Evolutionary conservation across 64 coral and sea anemone genomes (phyloP), one percentile per base, ranked within the genome.

Genomic region (Pocillopora damicornis): DNA sequence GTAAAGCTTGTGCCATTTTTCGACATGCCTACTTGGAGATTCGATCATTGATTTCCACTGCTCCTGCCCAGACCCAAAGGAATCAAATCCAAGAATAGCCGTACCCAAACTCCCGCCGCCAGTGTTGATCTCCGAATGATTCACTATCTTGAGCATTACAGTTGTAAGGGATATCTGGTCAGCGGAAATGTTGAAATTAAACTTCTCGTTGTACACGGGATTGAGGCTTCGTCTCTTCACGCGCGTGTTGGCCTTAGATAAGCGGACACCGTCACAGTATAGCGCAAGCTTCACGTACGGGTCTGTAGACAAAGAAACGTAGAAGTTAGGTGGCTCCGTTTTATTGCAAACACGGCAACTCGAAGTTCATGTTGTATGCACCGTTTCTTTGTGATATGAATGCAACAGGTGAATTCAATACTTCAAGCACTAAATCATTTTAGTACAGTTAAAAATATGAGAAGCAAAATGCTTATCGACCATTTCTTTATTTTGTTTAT

Each of bases 151-250:
- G 22, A 98, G 75, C 36, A 93, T 93, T 37, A 98, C 88, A 58
- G 96, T 98, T 36, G 96, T 95, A 37, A 92, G 80, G 36, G 96
- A 94, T 78, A 98, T 98, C 65, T 95, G 96, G 86, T 98, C 96
- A 65, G 96, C 86, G 35, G 86, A 88, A 12, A 98, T 87, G 63
- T 98, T 94, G 37, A 98, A 98, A 79, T 98, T 98, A 51, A 98
- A 98, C 63, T 98, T 98, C 60, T 98, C 96, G 57, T 98, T 98
- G 83, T 90, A 98, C 37, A 98, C 88, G 15, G 96, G 96, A 59
- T 94, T 98, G 13, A 92, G 73, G 30, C 87, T 92, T 66, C 92
- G 89, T 18, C 93, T 83, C 73, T 98, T 98, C 13, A 98, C 96
- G 59, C 96, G 83, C 35, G 96, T 98, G 23, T 91, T 95, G 23